These are phyloP conservation scores for Pyxicephalus adspersus DNA, from an alignment of 2,113 vertebrate species.

Conservation along the genomic window DNA sequence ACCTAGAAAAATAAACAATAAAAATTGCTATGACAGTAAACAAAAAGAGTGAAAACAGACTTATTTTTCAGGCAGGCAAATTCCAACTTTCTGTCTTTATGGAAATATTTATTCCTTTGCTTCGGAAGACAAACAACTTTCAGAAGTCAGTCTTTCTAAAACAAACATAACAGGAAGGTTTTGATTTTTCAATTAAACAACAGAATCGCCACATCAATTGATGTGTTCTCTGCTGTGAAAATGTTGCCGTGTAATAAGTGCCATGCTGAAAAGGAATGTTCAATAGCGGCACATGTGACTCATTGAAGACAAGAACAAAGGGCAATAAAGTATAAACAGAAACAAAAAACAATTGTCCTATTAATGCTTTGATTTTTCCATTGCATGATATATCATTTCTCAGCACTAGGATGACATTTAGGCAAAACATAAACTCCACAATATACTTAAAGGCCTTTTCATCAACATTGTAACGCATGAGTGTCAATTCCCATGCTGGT, in stretches of 20 bases:
- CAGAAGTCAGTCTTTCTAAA: slow-evolving; percentile 40
- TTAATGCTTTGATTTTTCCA: slow-evolving; percentile 38
- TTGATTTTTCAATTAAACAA: slow-evolving; percentile 53
- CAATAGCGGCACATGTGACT: slow-evolving; percentile 30
- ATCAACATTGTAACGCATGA: not conserved
- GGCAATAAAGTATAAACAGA: slow-evolving; percentile 46
- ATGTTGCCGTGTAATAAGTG: slow-evolving; percentile 32
- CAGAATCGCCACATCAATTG: slow-evolving; percentile 51
- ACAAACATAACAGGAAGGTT: slow-evolving; percentile 55
- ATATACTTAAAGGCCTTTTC: not conserved
- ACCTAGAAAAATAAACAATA: too few relatives aligned
- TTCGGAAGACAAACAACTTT: slow-evolving; percentile 51
- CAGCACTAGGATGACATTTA: slow-evolving; percentile 8
- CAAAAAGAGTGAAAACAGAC: not conserved
- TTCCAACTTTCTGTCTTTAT: slow-evolving; percentile 20
- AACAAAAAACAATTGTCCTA: slow-evolving; percentile 38
- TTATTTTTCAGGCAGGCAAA: not conserved
- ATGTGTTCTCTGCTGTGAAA: slow-evolving; percentile 15
- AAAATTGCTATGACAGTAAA: not conserved
- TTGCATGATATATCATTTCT: slow-evolving; percentile 38
- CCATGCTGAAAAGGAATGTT: slow-evolving; percentile 19
- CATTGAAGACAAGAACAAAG: slow-evolving; percentile 47
- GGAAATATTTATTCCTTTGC: slow-evolving; percentile 57
- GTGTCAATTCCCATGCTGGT: not conserved
- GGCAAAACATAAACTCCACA: not conserved